phyloP scores from a whole-genome alignment of 2,797 vertebrate genomes.

The Sciurus carolinensis region DNA sequence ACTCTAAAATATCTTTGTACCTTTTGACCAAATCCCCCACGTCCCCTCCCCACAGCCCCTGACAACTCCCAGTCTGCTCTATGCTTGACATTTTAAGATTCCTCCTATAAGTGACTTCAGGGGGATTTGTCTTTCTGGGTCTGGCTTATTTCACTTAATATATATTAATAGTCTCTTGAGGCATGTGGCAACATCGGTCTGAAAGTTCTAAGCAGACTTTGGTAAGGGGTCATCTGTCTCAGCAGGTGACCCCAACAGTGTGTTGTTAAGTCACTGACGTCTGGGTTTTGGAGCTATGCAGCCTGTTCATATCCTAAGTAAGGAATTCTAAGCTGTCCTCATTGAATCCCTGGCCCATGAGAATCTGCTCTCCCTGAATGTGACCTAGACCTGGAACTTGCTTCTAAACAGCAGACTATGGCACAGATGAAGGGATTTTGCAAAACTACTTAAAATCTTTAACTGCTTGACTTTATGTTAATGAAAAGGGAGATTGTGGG shows the following conservation, averaged over 20 bases:
- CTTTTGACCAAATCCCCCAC: neutral
- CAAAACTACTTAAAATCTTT: neutral
- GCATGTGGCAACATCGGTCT: fast-evolving
- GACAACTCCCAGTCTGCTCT: neutral
- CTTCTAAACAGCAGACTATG: neutral
- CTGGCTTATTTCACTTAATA: neutral
- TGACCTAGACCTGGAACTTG: neutral
- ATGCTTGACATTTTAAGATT: neutral
- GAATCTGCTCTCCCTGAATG: neutral
- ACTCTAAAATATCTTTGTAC: neutral
- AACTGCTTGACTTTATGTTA: neutral
- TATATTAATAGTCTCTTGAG: fast-evolving
- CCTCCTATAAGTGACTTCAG: fast-evolving
- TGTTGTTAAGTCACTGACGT: neutral
- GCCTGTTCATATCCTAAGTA: no score
- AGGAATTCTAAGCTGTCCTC: neutral
- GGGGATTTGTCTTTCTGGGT: neutral
- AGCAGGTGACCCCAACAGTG: fast-evolving
- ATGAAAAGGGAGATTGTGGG: neutral
- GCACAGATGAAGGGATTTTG: neutral
- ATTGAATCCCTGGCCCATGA: neutral
- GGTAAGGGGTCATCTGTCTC: neutral
- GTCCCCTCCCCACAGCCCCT: neutral
- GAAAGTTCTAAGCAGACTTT: neutral
- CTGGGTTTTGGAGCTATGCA: neutral